These are phyloP conservation scores for Raja brachyura DNA, from an alignment of 2,113 vertebrate genomes.

Conservation along the genomic window DNA sequence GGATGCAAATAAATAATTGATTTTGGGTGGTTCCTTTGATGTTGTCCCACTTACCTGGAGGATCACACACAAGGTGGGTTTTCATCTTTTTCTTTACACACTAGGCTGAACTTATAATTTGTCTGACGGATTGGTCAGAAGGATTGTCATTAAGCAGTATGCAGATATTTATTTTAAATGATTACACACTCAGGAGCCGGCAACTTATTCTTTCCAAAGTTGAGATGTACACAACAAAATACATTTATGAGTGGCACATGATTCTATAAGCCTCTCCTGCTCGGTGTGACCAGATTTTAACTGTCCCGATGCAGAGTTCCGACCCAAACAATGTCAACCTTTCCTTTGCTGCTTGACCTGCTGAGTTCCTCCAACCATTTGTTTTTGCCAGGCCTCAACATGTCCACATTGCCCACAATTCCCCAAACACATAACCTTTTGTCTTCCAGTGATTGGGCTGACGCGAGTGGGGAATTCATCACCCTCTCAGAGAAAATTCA, in stretches of 20 bases:
- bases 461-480: too few species aligned
- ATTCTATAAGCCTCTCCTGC: too few species aligned
- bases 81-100: neutral
- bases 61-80: neutral
- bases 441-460: too few species aligned
- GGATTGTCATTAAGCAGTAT: neutral
- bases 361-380: too few species aligned
- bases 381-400: too few species aligned
- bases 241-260: too few species aligned
- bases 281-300: too few species aligned
- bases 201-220: neutral
- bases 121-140: neutral
- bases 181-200: neutral
- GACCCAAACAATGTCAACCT: too few species aligned
- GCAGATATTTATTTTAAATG: neutral
- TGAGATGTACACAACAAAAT: neutral
- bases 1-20: neutral
- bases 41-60: neutral
- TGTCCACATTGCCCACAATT: too few species aligned
- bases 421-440: too few species aligned
- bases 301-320: too few species aligned
- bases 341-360: too few species aligned
- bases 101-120: neutral
- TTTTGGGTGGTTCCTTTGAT: neutral
- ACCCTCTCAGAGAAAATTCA: neutral